Conservation (phyloP, 2,888 invertebrate species). For the Volucella inflata region DNA sequence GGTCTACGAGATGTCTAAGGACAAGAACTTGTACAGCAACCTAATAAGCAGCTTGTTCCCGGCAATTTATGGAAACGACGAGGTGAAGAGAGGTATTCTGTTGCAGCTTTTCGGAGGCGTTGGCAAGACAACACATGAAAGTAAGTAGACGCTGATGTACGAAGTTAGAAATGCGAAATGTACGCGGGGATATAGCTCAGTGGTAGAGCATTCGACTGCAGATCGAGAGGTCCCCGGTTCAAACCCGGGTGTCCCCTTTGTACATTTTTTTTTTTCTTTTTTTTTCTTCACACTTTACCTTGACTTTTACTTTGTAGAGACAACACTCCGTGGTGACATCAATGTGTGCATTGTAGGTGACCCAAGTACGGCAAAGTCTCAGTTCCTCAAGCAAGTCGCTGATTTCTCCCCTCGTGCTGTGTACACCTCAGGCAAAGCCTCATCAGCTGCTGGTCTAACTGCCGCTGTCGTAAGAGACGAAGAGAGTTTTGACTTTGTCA, state of each 20-base stretch:
- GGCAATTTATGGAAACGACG: conserved; percentile 97
- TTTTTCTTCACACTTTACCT: background rate
- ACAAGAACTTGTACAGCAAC: conserved; percentile 94
- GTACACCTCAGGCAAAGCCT: conserved; percentile 99
- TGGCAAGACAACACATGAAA: conserved; percentile 95
- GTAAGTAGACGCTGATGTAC: conserved; percentile 80
- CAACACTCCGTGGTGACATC: conserved; percentile 96
- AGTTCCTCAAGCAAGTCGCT: conserved; percentile 96
- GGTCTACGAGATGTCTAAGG: conserved; percentile 98
- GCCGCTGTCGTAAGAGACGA: conserved; percentile 99
- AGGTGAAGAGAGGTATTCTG: conserved; percentile 95
- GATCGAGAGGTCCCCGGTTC: conserved; percentile 79
- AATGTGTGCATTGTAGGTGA: conserved; percentile 99
- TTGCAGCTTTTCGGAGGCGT: conserved; percentile 99
- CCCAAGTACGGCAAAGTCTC: conserved; percentile 99
- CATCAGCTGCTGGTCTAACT: conserved; percentile 98
- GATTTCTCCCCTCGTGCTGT: conserved; percentile 98
- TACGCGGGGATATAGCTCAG: conserved; percentile 77
- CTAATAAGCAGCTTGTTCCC: conserved; percentile 96
- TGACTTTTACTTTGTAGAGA: conserved; percentile 84
- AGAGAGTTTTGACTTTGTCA: conserved; percentile 99
- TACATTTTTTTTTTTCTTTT: conserved; percentile 54
- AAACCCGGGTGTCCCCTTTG: conserved; percentile 78
- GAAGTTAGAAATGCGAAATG: background rate
- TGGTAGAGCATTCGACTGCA: conserved; percentile 79